Conservation (phyloP, 2,113 vertebrate genomes). For the Hippolais icterina region DNA sequence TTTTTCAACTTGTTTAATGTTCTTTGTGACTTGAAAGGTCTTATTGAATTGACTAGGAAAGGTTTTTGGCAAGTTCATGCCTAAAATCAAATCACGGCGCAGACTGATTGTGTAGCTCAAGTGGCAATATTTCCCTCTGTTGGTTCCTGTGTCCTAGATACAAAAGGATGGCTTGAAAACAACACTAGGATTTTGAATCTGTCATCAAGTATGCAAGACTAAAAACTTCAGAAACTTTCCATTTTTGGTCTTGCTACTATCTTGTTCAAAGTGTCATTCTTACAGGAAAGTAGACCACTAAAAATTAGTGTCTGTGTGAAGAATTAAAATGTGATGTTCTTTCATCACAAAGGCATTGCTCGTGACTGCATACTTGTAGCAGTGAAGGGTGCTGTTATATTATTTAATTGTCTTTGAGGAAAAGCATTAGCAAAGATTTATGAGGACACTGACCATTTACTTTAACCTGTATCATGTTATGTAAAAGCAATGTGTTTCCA, state of each 20-base stretch:
- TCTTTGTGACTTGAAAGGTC: neutral
- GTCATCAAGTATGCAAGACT: neutral
- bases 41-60: neutral
- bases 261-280: neutral
- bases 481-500: constrained; percentile 1
- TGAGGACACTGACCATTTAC: neutral
- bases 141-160: neutral
- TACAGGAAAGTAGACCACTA: constrained; percentile 1
- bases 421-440: constrained; percentile 29
- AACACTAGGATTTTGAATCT: neutral
- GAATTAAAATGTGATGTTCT: constrained; percentile 44
- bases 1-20: neutral
- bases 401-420: constrained; percentile 7
- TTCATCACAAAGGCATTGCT: constrained; percentile 22
- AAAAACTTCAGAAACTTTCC: constrained; percentile 14
- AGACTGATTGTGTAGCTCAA: neutral
- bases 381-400: neutral
- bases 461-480: constrained; percentile 23
- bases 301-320: constrained; percentile 42
- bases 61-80: neutral
- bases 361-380: neutral
- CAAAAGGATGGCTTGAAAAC: neutral
- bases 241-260: neutral
- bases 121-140: neutral
- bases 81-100: neutral